Percentiles rank a stretch among this genome's conserved stretches.
Evolutionary conservation across 2,888 invertebrate species (phyloP).

Genomic region (Macrophya alboannulata): DNA sequence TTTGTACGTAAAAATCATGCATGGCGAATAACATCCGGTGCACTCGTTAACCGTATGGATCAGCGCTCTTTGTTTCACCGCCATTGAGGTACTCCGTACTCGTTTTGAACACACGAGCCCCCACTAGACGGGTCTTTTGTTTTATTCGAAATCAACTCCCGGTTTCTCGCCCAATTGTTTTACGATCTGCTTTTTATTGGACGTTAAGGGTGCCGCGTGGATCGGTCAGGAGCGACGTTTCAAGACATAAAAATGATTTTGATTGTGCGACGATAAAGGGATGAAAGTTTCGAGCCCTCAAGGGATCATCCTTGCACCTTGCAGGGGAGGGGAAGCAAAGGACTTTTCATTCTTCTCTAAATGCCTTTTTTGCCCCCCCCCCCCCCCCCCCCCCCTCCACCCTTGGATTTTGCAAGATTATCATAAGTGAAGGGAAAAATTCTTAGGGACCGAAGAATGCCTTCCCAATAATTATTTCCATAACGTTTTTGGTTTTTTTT

Average conservation of each 20-base stretch:
- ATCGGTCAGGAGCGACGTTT: background rate
- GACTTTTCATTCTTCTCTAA: slow-evolving; percentile 8
- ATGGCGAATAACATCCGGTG: slow-evolving; percentile 35
- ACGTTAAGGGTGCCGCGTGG: background rate
- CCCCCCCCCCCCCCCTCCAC: background rate
- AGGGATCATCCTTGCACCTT: slow-evolving; percentile 19
- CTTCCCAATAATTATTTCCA: slow-evolving; percentile 17
- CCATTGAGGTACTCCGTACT: background rate
- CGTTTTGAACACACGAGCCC: slow-evolving; percentile 12
- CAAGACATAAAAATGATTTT: slow-evolving; percentile 26
- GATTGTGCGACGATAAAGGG: slow-evolving; percentile 27
- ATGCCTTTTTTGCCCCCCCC: background rate
- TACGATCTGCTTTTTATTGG: slow-evolving; percentile 28
- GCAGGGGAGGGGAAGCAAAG: background rate
- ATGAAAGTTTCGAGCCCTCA: background rate
- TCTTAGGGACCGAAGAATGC: background rate
- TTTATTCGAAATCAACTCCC: slow-evolving; percentile 32
- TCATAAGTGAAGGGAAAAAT: background rate
- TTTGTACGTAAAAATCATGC: slow-evolving; percentile 6
- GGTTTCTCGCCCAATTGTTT: slow-evolving; percentile 38
- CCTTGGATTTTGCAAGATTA: background rate
- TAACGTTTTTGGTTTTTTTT: background rate
- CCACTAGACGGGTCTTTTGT: slow-evolving; percentile 26
- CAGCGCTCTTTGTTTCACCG: slow-evolving; percentile 25
- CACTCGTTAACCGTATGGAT: slow-evolving; percentile 38